Base-by-base conservation (phyloP, 1,140 invertebrate genomes). In the Temnothorax curvispinosus region DNA sequence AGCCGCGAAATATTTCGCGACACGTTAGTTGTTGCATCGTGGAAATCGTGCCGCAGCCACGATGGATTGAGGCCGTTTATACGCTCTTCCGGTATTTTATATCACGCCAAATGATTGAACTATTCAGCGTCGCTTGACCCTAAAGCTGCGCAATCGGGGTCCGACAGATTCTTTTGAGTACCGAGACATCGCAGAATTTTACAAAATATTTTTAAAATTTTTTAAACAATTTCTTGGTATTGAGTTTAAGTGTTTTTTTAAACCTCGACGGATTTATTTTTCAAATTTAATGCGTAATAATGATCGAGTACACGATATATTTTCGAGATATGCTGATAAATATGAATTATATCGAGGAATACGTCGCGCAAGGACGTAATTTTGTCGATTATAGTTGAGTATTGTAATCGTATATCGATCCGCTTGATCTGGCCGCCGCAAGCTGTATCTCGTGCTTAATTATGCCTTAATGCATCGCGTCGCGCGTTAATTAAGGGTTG, bases 381-480 rank as follows among this genome's bases (percentile, higher is more conserved):
- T 21, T 74, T 21, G 44, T 32, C 44, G 7, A 54, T 88, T 92
- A 87, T 85, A 86, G 54, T 67, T 52, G 72, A 92, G 89, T 80
- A 72, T 91, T 89, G 60, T 92, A 91, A 92, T 92, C 86, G 77
- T 35, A 21, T 62, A 44, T 32, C 75, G 87, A 88, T 90, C 87
- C 89, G 74, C 56, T 89, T 89, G 87, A 84, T 89, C 54, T 44
- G 32, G n/a, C 64, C 44, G 80, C 58, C 81, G 35, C 38, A 44
- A 64, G 27, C 41, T 65, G 47, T 65, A 82, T 89, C 87, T 32
- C 41, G 52, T 44, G 38, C 67, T 89, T 88, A 90, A 92, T 92
- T 71, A 71, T 62, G 41, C 44, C 35, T 32, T 80, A 85, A 85
- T 86, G 87, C 81, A 88, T 78, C 71, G 32, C 44, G n/a, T 88